Percentiles rank a stretch among this genome's conserved stretches.
phyloP scores from a whole-genome alignment of 2,113 vertebrate species.

The Trochalopteron elliotii region DNA sequence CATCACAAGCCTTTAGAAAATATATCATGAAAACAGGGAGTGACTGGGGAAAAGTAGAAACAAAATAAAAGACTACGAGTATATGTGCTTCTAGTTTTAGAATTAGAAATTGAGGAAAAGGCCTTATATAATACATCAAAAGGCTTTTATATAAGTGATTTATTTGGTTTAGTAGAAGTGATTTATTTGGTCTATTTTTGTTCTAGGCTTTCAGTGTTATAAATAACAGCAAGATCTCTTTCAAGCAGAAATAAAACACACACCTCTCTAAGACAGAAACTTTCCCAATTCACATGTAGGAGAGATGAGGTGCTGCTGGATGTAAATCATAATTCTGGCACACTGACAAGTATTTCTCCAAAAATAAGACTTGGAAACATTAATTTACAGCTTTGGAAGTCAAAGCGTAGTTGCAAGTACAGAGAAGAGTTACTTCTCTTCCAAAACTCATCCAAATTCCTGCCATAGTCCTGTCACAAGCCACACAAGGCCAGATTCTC shows the following conservation, averaged over 20 bases:
- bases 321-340: neutral
- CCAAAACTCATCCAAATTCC: neutral
- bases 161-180: neutral
- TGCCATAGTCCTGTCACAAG: neutral
- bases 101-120: neutral
- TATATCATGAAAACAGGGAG: neutral
- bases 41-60: neutral
- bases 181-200: neutral
- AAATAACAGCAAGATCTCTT: neutral
- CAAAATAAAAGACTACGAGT: neutral
- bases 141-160: neutral
- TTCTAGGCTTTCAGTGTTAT: neutral
- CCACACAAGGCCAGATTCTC: neutral
- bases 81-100: neutral
- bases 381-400: neutral
- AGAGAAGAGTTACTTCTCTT: neutral
- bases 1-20: neutral
- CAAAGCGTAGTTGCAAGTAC: neutral
- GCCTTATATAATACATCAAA: neutral
- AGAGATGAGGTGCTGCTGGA: neutral
- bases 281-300: neutral
- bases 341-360: neutral
- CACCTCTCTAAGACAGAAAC: neutral
- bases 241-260: neutral
- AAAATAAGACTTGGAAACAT: neutral